Conservation (phyloP, 2,797 vertebrate genomes). For the Sebastes ruberrimus region DNA sequence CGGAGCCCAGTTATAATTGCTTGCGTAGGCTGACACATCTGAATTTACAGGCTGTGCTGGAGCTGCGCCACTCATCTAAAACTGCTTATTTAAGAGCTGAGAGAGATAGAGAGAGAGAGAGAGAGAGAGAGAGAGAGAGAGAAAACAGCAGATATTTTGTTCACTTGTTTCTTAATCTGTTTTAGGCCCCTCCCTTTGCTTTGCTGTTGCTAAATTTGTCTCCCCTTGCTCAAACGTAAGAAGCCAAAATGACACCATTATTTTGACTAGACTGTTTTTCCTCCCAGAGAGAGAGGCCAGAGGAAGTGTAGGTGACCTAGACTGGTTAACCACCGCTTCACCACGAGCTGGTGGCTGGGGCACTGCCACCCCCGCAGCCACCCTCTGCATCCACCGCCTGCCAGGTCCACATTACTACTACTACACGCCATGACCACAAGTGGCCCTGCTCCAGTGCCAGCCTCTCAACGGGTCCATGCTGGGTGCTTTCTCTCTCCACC, state of each 20-base stretch:
- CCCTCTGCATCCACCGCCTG: conserved; percentile 64
- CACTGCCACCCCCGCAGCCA: conserved; percentile 72
- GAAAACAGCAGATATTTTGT: conserved; percentile 75
- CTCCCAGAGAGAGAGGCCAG: conserved; percentile 74
- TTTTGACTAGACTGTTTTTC: conserved; percentile 89
- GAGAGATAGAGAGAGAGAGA: conserved; percentile 8
- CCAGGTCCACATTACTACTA: conserved; percentile 75
- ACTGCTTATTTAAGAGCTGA: conserved; percentile 66
- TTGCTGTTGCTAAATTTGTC: conserved; percentile 83
- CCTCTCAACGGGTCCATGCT: conserved; percentile 49
- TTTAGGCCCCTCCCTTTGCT: conserved; percentile 72
- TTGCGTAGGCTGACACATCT: conserved; percentile 80
- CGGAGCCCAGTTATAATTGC: conserved; percentile 76
- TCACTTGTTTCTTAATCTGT: conserved; percentile 73
- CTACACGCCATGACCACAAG: conserved; percentile 74
- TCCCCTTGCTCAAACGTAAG: conserved; percentile 71
- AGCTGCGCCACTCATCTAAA: conserved; percentile 65
- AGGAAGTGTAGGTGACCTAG: conserved; percentile 86
- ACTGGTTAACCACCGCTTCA: conserved; percentile 78
- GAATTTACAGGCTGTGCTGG: conserved; percentile 75
- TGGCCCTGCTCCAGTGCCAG: conserved; percentile 60
- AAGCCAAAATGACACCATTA: conserved; percentile 87
- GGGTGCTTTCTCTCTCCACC: conserved; percentile 45
- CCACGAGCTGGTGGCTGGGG: conserved; percentile 69
- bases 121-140: conserved; percentile 14